These are phyloP conservation scores for Aphaenogaster rudis DNA, from an alignment of 1,140 invertebrate species.

Conservation along the genomic window DNA sequence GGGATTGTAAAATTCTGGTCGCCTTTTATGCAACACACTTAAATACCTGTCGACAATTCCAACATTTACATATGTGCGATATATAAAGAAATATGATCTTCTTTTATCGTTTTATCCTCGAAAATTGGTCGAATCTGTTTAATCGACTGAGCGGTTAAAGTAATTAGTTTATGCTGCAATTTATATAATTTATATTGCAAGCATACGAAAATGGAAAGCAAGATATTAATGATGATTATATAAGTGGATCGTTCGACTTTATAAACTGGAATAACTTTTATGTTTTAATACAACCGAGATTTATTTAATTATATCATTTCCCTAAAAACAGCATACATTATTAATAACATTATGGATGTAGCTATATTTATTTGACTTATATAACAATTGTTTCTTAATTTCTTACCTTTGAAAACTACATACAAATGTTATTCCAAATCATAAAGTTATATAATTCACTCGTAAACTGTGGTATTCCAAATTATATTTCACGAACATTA, in stretches of 20 bases:
- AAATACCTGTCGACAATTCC: neutral
- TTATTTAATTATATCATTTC: neutral
- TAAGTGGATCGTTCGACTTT: neutral
- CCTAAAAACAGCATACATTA: neutral
- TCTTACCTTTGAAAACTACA: neutral
- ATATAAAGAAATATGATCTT: neutral
- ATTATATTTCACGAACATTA: slow-evolving; percentile 9
- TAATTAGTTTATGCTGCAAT: neutral
- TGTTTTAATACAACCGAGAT: neutral
- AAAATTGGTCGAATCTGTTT: slow-evolving; percentile 54
- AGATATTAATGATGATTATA: neutral
- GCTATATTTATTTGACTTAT: neutral
- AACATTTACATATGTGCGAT: neutral
- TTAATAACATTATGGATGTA: neutral
- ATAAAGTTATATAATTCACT: neutral
- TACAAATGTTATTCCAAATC: neutral
- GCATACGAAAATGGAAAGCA: neutral
- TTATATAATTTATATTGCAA: neutral
- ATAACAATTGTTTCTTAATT: neutral
- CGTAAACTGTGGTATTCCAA: neutral
- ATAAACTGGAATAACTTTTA: neutral
- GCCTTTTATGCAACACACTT: slow-evolving; percentile 28
- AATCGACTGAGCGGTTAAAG: neutral
- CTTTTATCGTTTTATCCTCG: neutral
- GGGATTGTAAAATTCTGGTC: slow-evolving; percentile 46